Conservation (phyloP, 2,113 vertebrate genomes). For the Dolichotis patagonum region DNA sequence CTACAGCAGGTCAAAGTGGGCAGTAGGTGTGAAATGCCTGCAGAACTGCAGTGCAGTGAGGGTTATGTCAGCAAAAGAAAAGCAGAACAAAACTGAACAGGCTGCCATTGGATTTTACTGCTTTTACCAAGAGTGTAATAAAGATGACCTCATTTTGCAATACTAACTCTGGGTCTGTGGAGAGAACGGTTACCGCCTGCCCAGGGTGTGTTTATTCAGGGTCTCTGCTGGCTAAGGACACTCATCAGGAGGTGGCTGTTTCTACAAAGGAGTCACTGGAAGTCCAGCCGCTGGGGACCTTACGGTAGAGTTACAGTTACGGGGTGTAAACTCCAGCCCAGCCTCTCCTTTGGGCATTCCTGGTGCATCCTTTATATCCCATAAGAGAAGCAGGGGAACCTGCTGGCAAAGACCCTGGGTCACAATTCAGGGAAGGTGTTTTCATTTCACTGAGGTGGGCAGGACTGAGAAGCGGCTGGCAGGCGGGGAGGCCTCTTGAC, state of each 20-base stretch:
- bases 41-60: neutral
- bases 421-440: neutral
- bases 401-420: neutral
- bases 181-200: neutral
- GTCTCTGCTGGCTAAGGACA: neutral
- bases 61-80: neutral
- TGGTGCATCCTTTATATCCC: neutral
- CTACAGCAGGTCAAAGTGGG: neutral
- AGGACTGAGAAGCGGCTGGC: neutral
- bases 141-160: neutral
- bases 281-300: neutral
- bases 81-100: neutral
- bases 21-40: too few relatives aligned
- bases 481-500: neutral
- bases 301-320: neutral
- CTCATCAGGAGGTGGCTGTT: neutral
- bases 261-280: neutral
- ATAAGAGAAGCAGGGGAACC: neutral
- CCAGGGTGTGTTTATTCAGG: neutral
- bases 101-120: neutral
- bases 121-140: neutral
- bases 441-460: neutral
- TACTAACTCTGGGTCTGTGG: neutral
- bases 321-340: neutral
- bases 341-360: neutral